Base-by-base conservation (phyloP, 1,140 invertebrate genomes). In the Liolophura sinensis region DNA sequence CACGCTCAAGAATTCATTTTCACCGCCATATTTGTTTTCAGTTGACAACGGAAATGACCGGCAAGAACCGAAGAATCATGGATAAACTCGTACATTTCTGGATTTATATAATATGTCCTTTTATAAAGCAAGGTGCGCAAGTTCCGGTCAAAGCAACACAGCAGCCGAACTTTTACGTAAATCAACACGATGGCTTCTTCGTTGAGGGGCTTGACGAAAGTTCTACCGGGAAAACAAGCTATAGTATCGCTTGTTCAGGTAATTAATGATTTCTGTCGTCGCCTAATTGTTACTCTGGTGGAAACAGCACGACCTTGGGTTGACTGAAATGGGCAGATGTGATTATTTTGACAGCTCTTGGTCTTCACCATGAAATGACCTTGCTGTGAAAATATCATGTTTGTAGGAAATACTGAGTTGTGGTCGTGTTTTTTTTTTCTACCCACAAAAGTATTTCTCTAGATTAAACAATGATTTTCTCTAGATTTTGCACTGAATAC, bases 231-330 rank as follows among this genome's bases (percentile, higher is more conserved):
- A 15, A 70, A 69, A 46, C 74, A 64, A 50, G 71, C 74, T 25
- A 55, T 76, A 40, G 24, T 76, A 50, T 70, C 73, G 49, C 51
- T 77, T 48, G 63, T 66, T 50, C 77, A 79, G 71, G 77, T 79
- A 71, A 70, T 46, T 18, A 48, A n/a, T 52, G 9, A 40, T 40
- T 40, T 40, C 31, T 40, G 9, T 59, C 5, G 24, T 16, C 11
- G 25, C 50, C n/a, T 40, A n/a, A 18, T 24, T 16, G 3, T 15
- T n/a, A n/a, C 1, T n/a, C 22, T n/a, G 15, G n/a, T 16, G 6
- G 7, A 47, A 50, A 50, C 50, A 51, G 46, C 9, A 48, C 20
- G 16, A 27, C 24, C 22, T 49, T 6, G 18, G 12, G 12, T 0
- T 22, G 18, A 59, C 4, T 18, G 16, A 40, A 24, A 27, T 52